phyloP scores from a whole-genome alignment of 2,888 invertebrate genomes.

The Venusia cambrica region DNA sequence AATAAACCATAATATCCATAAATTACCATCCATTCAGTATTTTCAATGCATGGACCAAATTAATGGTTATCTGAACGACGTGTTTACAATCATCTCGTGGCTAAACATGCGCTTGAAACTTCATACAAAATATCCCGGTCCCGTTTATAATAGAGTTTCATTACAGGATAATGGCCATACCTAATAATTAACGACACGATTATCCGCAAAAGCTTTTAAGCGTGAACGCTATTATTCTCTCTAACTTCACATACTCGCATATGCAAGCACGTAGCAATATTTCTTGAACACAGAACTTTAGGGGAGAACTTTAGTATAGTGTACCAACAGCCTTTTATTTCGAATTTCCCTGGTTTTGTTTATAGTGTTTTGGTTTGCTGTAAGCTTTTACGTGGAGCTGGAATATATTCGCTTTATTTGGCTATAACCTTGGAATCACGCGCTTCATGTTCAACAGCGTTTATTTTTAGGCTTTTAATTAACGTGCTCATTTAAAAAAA shows the following conservation, averaged over 20 bases:
- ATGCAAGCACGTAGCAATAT: constrained; percentile 27
- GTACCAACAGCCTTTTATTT: constrained; percentile 15
- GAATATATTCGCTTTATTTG: constrained; percentile 18
- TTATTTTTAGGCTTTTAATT: too few relatives aligned
- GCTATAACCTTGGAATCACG: constrained; percentile 14
- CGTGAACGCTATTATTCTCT: constrained; percentile 47
- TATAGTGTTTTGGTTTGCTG: constrained; percentile 20
- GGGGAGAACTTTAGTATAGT: constrained; percentile 20
- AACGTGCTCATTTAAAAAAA: too few relatives aligned
- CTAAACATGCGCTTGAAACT: constrained; percentile 20
- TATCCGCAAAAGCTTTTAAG: constrained; percentile 66
- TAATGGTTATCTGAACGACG: constrained; percentile 5
- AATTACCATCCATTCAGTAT: constrained; percentile 5
- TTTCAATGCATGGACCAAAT: constrained; percentile 10
- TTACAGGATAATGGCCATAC: constrained; percentile 41
- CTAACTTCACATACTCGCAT: constrained; percentile 36
- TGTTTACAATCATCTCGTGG: constrained; percentile 19
- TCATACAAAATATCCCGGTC: constrained; percentile 16
- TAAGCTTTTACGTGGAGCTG: constrained; percentile 13
- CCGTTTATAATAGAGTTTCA: constrained; percentile 41
- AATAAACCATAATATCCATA: too few relatives aligned
- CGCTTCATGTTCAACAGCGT: too few relatives aligned
- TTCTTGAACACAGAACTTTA: constrained; percentile 20
- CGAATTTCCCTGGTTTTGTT: constrained; percentile 20
- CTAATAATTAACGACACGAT: constrained; percentile 58